These are phyloP conservation scores for Acrocephalus arundinaceus DNA, from an alignment of 2,113 vertebrate species.

Conservation along the genomic window DNA sequence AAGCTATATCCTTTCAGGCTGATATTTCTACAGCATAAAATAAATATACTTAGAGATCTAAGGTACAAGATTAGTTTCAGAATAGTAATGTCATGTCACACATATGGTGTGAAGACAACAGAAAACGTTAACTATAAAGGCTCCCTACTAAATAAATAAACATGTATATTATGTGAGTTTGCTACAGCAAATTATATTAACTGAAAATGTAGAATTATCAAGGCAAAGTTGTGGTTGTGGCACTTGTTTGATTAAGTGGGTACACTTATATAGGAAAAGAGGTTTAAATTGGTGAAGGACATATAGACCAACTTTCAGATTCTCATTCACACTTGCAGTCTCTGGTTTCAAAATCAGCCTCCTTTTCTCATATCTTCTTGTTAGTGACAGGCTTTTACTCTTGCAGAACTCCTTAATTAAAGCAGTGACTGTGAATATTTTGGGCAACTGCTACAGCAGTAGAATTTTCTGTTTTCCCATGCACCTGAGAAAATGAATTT, in stretches of 20 bases:
- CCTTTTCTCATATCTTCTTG: neutral
- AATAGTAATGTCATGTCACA: neutral
- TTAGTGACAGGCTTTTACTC: accelerated
- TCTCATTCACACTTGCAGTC: neutral
- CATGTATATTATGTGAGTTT: neutral
- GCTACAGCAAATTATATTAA: neutral
- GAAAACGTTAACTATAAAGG: neutral
- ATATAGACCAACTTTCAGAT: neutral
- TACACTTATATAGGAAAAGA: neutral
- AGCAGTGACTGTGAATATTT: neutral
- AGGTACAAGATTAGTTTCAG: neutral
- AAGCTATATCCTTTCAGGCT: neutral
- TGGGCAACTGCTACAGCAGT: neutral
- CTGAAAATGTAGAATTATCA: neutral
- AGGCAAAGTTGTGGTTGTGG: neutral
- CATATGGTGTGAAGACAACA: neutral
- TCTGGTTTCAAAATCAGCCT: neutral
- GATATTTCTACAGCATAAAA: neutral
- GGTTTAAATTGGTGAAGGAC: neutral
- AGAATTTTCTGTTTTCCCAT: neutral
- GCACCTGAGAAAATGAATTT: neutral
- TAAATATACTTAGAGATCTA: neutral
- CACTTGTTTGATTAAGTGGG: neutral
- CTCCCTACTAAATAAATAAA: neutral
- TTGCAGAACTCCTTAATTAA: neutral